Evolutionary conservation across 2,797 vertebrate genomes (phyloP).

Genomic region (Sebastes kiyomatsui): DNA sequence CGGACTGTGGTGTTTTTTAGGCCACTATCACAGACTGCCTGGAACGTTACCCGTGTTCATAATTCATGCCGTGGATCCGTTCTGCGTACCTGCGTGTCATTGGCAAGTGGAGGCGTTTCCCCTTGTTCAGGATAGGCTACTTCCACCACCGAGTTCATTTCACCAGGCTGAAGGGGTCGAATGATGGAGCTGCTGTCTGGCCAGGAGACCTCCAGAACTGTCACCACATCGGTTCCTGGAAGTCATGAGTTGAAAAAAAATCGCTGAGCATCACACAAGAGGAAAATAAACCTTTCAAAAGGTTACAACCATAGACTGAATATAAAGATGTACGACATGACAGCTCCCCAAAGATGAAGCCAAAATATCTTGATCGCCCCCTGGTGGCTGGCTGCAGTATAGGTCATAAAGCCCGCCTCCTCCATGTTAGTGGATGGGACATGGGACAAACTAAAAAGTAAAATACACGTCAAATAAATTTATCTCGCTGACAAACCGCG

Average conservation of each 20-base stretch:
- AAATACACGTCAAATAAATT: too few species aligned
- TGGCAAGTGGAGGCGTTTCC: slow-evolving; percentile 46
- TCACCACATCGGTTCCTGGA: slow-evolving; percentile 86
- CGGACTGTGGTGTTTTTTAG: not conserved
- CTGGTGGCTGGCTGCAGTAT: too few species aligned
- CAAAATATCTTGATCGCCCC: too few species aligned
- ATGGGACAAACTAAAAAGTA: too few species aligned
- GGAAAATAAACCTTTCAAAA: not conserved
- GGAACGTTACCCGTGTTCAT: slow-evolving; percentile 7
- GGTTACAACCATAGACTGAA: not conserved
- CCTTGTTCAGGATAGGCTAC: slow-evolving; percentile 81
- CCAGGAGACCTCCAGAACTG: slow-evolving; percentile 90
- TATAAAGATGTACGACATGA: too few species aligned
- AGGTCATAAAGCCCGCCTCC: too few species aligned
- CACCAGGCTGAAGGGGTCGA: slow-evolving; percentile 78
- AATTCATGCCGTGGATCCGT: not conserved
- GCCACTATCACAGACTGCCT: not conserved
- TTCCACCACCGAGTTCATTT: slow-evolving; percentile 89
- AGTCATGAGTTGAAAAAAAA: not conserved
- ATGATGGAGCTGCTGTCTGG: slow-evolving; percentile 80
- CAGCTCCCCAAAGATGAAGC: too few species aligned
- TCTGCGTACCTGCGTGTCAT: slow-evolving; percentile 79
- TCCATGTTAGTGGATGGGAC: too few species aligned
- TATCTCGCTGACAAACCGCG: rapidly evolving
- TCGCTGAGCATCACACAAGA: not conserved